A percentile compares a stretch with the other conserved stretches of the same genome.
Evolutionary conservation across 2,888 invertebrate genomes (phyloP).

Genomic region (Anthophora plumipes): DNA sequence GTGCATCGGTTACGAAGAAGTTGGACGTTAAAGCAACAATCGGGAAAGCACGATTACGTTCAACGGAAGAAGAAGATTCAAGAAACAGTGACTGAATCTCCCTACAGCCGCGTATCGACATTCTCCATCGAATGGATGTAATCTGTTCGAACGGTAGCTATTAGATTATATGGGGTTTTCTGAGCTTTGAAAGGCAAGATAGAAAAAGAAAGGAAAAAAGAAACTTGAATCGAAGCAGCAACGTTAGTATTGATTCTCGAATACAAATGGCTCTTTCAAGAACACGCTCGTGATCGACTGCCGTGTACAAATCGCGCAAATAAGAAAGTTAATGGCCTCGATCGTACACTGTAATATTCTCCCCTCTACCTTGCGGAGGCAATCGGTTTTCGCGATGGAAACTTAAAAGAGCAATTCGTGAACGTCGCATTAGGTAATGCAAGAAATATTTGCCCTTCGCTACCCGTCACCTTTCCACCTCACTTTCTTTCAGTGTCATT

Average conservation of each 20-base stretch:
- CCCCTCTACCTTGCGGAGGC: slow-evolving; percentile 3
- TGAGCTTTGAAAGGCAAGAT: slow-evolving; percentile 40
- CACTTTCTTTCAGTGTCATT: slow-evolving; percentile 5
- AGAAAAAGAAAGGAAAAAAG: no score
- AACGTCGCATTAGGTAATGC: slow-evolving; percentile 24
- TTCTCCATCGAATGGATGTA: slow-evolving; percentile 5
- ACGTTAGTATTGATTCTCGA: slow-evolving; percentile 37
- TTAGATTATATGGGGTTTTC: slow-evolving; percentile 13
- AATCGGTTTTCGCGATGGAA: slow-evolving; percentile 36
- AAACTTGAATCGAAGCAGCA: slow-evolving; percentile 20
- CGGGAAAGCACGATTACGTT: not conserved
- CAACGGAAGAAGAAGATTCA: not conserved
- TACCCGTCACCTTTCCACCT: not conserved
- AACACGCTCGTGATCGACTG: slow-evolving; percentile 48
- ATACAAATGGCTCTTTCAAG: slow-evolving; percentile 55
- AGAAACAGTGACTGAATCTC: not conserved
- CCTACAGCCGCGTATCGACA: not conserved
- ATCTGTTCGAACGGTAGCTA: slow-evolving; percentile 8
- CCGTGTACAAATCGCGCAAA: slow-evolving; percentile 38
- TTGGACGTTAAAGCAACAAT: slow-evolving; percentile 14
- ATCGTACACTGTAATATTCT: slow-evolving; percentile 49
- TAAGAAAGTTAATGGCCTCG: slow-evolving; percentile 48
- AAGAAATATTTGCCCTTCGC: slow-evolving; percentile 12
- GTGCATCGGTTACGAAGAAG: not conserved
- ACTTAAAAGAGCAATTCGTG: slow-evolving; percentile 29